Base-by-base conservation (phyloP, 2,113 vertebrate species). In the Pelecanus crispus region DNA sequence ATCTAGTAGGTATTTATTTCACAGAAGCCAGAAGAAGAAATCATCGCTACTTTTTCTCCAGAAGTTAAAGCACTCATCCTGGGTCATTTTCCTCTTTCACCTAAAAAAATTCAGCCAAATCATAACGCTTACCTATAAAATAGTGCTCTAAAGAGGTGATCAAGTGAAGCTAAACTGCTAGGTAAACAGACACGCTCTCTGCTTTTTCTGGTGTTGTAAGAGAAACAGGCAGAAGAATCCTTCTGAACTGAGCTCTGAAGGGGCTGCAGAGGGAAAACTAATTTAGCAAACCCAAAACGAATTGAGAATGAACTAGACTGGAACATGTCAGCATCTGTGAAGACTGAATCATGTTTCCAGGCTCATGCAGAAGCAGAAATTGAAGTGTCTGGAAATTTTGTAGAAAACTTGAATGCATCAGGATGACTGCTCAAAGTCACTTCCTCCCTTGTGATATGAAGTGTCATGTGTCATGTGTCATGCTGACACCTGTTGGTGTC, bases 291-390 rank as follows among this genome's bases (percentile, higher is more conserved):
- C 40, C 18, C 38, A 59, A 70, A 95, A 92, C 92, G 61, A 89
- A 89, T 47, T 63, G 68, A 71, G 65, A 81, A 91, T 85, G 26
- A 94, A 84, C 73, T 96, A 89, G 44, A 71, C 18, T 79, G 79
- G 53, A 94, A 83, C 20, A 55, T 81, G 83, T 62, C 88, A 86
- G 83, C 65, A 75, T 94, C 78, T 95, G 73, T 81, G 88, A 92
- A 94, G 81, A 74, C 77, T 91, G 73, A 94, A 85, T 97, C 95
- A 94, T 81, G 55, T 89, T 96, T 95, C 72, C 3, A 10, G 68
- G 56, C 68, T 95, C 4, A 12, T 47, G 56, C 55, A 94, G 83
- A 91, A 90, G 58, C 34, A 90, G 82, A 86, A 94, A 91, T 34
- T 63, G 52, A 89, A 70, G 52, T 28, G 56, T 50, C 42, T 55